Evolutionary conservation across 2,113 vertebrate genomes (phyloP).

Genomic region (Laticauda colubrina): DNA sequence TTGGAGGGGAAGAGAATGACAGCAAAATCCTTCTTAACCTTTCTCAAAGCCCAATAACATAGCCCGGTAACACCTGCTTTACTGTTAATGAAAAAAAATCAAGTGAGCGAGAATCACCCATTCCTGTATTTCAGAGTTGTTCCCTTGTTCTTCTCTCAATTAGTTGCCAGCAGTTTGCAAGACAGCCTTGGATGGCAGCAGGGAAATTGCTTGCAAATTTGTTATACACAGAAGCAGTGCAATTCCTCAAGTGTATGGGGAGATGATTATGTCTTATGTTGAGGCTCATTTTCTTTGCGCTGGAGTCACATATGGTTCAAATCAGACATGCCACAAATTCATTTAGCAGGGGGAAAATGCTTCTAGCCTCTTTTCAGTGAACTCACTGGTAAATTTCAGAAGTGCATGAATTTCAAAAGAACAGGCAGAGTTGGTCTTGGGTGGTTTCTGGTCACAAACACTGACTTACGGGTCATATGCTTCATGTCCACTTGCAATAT

Average conservation of each 20-base stretch:
- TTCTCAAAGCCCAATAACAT: constrained; percentile 67
- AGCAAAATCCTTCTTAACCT: constrained; percentile 71
- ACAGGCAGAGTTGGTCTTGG: constrained; percentile 34
- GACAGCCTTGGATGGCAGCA: constrained; percentile 66
- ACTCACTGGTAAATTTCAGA: constrained; percentile 27
- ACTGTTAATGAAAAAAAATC: constrained; percentile 77
- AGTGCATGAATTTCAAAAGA: constrained; percentile 22
- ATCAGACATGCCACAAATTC: constrained; percentile 46
- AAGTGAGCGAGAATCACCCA: constrained; percentile 57
- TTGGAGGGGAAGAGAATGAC: constrained; percentile 59
- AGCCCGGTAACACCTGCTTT: constrained; percentile 71
- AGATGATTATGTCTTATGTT: constrained; percentile 56
- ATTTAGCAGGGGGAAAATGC: not conserved
- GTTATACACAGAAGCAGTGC: constrained; percentile 65
- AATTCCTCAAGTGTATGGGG: constrained; percentile 57
- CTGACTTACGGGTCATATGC: constrained; percentile 47
- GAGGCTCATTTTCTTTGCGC: constrained; percentile 56
- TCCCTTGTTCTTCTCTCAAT: constrained; percentile 61
- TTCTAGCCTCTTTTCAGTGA: constrained; percentile 19
- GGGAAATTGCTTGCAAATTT: constrained; percentile 74
- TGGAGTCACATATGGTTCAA: constrained; percentile 50
- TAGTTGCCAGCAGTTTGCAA: constrained; percentile 64
- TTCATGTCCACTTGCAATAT: constrained; percentile 51
- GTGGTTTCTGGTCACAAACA: constrained; percentile 32
- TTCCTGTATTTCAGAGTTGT: constrained; percentile 49